These are phyloP conservation scores for Parochlus steinenii DNA, from an alignment of 2,888 invertebrate genomes.

Conservation along the genomic window DNA sequence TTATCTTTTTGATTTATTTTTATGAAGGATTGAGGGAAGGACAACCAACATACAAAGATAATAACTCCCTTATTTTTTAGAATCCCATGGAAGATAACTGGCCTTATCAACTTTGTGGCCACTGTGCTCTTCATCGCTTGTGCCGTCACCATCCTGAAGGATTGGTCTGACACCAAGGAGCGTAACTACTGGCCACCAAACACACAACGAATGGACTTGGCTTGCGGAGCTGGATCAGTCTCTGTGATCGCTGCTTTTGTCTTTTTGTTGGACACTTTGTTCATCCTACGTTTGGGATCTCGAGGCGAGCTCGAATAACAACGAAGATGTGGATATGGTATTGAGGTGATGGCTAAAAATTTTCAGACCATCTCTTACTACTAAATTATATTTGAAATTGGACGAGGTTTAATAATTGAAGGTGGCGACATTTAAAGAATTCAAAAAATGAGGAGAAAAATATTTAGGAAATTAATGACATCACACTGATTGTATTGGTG, in stretches of 20 bases:
- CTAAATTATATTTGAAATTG: too few species aligned
- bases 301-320: slow-evolving; percentile 19
- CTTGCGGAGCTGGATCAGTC: slow-evolving; percentile 25
- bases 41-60: slow-evolving; percentile 3
- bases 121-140: slow-evolving; percentile 24
- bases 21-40: neutral
- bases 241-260: slow-evolving; percentile 23
- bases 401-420: too few species aligned
- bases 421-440: too few species aligned
- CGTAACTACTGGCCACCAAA: slow-evolving; percentile 31
- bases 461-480: too few species aligned
- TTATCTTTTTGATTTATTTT: too few species aligned
- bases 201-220: slow-evolving; percentile 27
- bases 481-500: too few species aligned
- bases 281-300: slow-evolving; percentile 26
- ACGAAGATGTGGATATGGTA: too few species aligned
- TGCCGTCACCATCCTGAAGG: slow-evolving; percentile 24
- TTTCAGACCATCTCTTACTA: too few species aligned
- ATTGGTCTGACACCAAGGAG: slow-evolving; percentile 28
- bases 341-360: too few species aligned
- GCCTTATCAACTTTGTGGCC: slow-evolving; percentile 25
- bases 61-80: slow-evolving; percentile 16
- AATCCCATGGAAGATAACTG: slow-evolving; percentile 26
- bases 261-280: slow-evolving; percentile 24
- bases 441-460: too few species aligned